Conservation (phyloP, 2,888 invertebrate species). For the Megaustenia siamemsis region DNA sequence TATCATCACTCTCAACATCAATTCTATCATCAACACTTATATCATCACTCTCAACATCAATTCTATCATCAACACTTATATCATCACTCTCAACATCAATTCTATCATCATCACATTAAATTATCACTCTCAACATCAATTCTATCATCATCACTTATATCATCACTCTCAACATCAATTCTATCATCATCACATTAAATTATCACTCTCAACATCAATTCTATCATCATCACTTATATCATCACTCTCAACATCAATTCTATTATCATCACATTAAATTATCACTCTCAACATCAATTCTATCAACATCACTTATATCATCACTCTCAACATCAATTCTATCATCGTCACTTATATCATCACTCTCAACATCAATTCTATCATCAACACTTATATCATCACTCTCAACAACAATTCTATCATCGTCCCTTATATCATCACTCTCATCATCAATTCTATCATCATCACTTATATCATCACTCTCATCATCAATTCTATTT, state of each 20-base stretch:
- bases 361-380: slow-evolving; percentile 19
- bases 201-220: background rate
- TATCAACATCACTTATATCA: background rate
- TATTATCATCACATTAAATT: no score
- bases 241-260: background rate
- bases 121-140: background rate
- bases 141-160: background rate
- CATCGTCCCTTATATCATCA: background rate
- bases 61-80: background rate
- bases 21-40: no score
- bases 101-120: background rate
- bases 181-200: background rate
- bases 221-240: background rate
- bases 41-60: background rate
- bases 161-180: background rate
- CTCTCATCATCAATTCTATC: slow-evolving; percentile 8
- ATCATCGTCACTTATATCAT: background rate
- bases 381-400: slow-evolving; percentile 14
- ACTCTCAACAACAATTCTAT: background rate
- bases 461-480: no score
- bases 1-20: no score
- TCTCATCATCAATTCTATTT: no score
- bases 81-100: background rate
- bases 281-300: background rate
- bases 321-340: background rate